Percentiles rank a stretch among this genome's conserved stretches.
Conservation (phyloP, 2,888 invertebrate species). For the Leptinotarsa peninsularis region DNA sequence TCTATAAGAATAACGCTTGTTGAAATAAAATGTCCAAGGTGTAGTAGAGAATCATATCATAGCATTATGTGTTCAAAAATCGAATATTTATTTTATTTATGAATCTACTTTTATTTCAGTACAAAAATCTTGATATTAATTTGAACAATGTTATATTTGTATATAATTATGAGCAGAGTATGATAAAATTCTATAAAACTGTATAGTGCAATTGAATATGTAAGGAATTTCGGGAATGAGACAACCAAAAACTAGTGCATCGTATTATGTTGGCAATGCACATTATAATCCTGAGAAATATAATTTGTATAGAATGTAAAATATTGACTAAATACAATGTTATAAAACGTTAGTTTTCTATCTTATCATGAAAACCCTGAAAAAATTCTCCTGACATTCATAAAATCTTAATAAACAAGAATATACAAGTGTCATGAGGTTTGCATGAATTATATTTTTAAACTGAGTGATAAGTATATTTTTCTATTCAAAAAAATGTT, state of each 20-base stretch:
- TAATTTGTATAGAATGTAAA: slow-evolving; percentile 15
- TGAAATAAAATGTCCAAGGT: slow-evolving; percentile 42
- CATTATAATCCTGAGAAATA: slow-evolving; percentile 1
- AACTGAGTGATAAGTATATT: too few relatives aligned
- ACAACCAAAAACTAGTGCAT: neutral
- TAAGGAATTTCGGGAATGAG: neutral
- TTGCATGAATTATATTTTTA: too few relatives aligned
- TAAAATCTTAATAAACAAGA: too few relatives aligned
- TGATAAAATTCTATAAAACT: slow-evolving; percentile 3
- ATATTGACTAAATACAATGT: slow-evolving; percentile 16
- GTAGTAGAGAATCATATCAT: slow-evolving; percentile 51
- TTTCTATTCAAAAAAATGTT: too few relatives aligned
- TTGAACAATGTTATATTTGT: slow-evolving; percentile 10
- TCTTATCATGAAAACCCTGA: neutral
- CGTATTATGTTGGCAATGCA: slow-evolving; percentile 11
- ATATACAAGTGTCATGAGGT: too few relatives aligned
- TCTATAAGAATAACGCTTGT: slow-evolving; percentile 43
- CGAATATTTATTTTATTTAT: slow-evolving; percentile 41
- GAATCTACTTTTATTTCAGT: slow-evolving; percentile 48
- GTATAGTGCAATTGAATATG: slow-evolving; percentile 14
- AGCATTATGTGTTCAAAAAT: slow-evolving; percentile 49
- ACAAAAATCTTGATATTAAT: slow-evolving; percentile 44
- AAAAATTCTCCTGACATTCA: too few relatives aligned
- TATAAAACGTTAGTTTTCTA: neutral
- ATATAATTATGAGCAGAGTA: slow-evolving; percentile 9